Evolutionary conservation across 30 jellyfish, hydroid and myxozoan genomes (phyloP).

Genomic region (Hydractinia echinata): DNA sequence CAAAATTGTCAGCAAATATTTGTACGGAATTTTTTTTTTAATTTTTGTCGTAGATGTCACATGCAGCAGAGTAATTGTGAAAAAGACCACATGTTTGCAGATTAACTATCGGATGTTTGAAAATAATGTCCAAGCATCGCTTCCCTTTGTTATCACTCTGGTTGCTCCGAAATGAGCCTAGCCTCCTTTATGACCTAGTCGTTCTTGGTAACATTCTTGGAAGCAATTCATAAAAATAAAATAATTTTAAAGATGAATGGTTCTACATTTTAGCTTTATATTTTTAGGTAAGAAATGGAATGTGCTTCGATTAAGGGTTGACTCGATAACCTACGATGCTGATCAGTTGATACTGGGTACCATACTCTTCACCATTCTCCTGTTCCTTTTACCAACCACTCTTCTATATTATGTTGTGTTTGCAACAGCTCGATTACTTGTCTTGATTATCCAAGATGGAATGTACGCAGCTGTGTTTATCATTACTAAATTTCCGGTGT

Average conservation of each 20-base stretch:
- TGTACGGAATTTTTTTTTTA: too few relatives aligned
- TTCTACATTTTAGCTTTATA: background rate
- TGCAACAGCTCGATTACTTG: conserved; percentile 52
- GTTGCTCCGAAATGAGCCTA: too few relatives aligned
- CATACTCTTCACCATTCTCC: conserved; percentile 67
- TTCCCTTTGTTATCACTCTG: too few relatives aligned
- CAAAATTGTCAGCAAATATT: too few relatives aligned
- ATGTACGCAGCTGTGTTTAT: background rate
- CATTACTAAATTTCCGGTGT: background rate
- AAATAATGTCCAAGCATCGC: too few relatives aligned
- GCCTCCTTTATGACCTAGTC: too few relatives aligned
- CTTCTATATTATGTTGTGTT: conserved; percentile 70
- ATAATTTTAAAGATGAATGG: background rate
- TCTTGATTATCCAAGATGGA: conserved; percentile 19
- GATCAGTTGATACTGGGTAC: conserved; percentile 88
- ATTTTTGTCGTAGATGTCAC: too few relatives aligned
- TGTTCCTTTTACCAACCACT: conserved; percentile 90
- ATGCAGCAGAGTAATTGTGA: too few relatives aligned
- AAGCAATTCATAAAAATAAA: background rate
- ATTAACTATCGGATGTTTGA: too few relatives aligned
- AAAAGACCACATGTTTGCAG: too few relatives aligned
- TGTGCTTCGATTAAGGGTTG: conserved; percentile 72
- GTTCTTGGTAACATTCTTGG: too few relatives aligned
- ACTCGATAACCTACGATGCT: conserved; percentile 71
- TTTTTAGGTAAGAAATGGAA: conserved; percentile 91